Conservation (phyloP, 2,113 vertebrate species). For the Acanthochromis polyacanthus region DNA sequence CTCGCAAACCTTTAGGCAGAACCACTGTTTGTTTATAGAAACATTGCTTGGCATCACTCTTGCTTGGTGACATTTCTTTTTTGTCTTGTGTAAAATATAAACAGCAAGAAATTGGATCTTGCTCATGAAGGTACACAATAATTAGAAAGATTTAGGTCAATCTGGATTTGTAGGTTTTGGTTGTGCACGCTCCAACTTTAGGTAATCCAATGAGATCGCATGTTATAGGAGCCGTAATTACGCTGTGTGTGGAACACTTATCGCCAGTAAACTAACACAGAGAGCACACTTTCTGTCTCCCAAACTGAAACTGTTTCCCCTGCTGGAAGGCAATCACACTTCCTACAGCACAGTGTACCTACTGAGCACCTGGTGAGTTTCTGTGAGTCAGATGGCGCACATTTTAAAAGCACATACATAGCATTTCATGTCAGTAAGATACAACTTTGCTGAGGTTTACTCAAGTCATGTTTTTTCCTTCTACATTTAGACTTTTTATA, state of each 20-base stretch:
- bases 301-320: not conserved
- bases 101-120: not conserved
- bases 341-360: conserved; percentile 10
- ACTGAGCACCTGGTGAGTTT: conserved; percentile 47
- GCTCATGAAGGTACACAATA: too few species aligned
- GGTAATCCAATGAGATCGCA: not conserved
- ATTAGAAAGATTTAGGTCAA: not conserved
- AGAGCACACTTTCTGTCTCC: not conserved
- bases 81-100: not conserved
- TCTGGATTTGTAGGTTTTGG: not conserved
- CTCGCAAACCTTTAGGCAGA: not conserved
- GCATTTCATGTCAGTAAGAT: too few species aligned
- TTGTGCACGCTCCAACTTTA: not conserved
- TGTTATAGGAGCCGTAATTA: not conserved
- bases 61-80: not conserved
- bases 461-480: not conserved
- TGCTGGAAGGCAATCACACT: conserved; percentile 4
- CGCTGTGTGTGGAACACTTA: not conserved
- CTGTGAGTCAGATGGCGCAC: conserved; percentile 28
- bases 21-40: not conserved
- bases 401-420: too few species aligned
- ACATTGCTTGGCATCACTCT: too few species aligned
- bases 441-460: not conserved
- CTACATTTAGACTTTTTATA: too few species aligned
- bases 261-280: not conserved